Percentiles rank a stretch among this genome's conserved stretches.
Evolutionary conservation across 30 jellyfish, hydroid and myxozoan genomes (phyloP).

Genomic region (Pseudorhiza aurosa): DNA sequence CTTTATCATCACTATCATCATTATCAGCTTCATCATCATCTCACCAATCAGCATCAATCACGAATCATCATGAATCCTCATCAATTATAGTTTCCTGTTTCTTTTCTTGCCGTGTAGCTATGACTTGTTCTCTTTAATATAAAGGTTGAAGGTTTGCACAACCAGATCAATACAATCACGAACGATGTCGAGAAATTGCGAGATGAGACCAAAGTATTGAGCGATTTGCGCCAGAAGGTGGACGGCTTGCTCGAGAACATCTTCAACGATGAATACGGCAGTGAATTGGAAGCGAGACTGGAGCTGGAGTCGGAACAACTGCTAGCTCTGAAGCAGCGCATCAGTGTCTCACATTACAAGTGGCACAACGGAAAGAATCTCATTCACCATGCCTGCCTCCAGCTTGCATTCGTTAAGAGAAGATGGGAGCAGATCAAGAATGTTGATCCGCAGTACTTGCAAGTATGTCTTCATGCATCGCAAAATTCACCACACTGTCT

Average conservation of each 20-base stretch:
- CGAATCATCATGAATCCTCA: too few relatives aligned
- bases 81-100: too few relatives aligned
- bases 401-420: constrained; percentile 69
- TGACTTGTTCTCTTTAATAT: not conserved
- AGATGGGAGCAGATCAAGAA: constrained; percentile 85
- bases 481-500: too few relatives aligned
- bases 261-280: constrained; percentile 87
- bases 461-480: too few relatives aligned
- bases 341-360: constrained; percentile 75
- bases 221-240: constrained; percentile 59
- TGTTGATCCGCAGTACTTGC: constrained; percentile 26
- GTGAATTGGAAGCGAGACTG: constrained; percentile 84
- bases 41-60: too few relatives aligned
- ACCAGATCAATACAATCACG: constrained; percentile 36
- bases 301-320: constrained; percentile 84
- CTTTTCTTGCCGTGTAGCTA: too few relatives aligned
- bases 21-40: too few relatives aligned
- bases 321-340: constrained; percentile 64
- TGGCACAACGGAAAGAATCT: constrained; percentile 81
- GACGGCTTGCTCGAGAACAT: constrained; percentile 84
- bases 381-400: constrained; percentile 82
- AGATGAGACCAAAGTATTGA: constrained; percentile 14
- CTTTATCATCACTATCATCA: too few relatives aligned
- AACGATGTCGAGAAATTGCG: constrained; percentile 29
- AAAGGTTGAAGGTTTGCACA: constrained; percentile 69